Evolutionary conservation across 2,888 invertebrate genomes (phyloP).

Genomic region (Chymomyza amoena): DNA sequence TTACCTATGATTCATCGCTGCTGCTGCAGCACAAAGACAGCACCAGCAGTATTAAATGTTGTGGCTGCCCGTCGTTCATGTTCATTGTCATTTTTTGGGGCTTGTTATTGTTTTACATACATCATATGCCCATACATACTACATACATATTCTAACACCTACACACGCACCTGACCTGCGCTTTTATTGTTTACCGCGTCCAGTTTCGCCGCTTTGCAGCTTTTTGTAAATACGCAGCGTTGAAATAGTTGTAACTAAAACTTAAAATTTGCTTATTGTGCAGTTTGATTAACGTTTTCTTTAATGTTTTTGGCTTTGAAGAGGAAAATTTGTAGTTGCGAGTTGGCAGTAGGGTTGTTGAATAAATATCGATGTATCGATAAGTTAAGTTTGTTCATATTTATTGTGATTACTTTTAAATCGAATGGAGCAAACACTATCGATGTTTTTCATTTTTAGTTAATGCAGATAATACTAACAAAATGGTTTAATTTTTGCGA

Average conservation of each 20-base stretch:
- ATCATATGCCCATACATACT: conserved; percentile 28
- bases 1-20: conserved; percentile 66
- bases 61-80: conserved; percentile 55
- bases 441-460: neutral
- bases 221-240: conserved; percentile 9
- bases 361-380: neutral
- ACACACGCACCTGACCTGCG: conserved; percentile 14
- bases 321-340: conserved; percentile 31
- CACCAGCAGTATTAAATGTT: conserved; percentile 17
- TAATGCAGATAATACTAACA: neutral
- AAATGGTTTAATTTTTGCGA: too few species aligned
- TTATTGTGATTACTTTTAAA: neutral
- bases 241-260: neutral
- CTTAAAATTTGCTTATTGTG: conserved; percentile 21
- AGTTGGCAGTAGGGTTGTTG: conserved; percentile 26
- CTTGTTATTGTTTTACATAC: conserved; percentile 57
- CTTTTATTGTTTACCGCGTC: neutral
- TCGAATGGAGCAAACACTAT: neutral
- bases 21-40: conserved; percentile 48
- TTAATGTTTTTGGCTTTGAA: conserved; percentile 61
- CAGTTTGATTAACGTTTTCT: conserved; percentile 42
- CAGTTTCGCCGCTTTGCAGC: neutral
- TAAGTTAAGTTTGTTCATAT: neutral
- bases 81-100: conserved; percentile 56
- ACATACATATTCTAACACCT: conserved; percentile 9